Evolutionary conservation across 2,797 vertebrate genomes (phyloP).

Genomic region (Myioborus melanocephalus): DNA sequence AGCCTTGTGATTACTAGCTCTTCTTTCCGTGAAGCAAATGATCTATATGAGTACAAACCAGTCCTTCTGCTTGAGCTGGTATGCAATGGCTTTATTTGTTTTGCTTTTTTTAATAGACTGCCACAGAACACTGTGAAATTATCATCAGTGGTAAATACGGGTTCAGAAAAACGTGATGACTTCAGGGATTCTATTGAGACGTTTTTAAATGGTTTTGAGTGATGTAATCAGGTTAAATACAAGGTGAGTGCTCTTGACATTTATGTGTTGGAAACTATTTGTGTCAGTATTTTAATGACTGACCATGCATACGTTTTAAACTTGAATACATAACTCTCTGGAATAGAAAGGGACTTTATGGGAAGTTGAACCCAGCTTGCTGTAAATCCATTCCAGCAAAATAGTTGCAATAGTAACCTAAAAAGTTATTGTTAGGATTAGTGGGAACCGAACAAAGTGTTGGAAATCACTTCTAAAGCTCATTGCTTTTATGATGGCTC

Average conservation of each 20-base stretch:
- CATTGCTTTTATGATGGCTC: background rate
- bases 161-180: slow-evolving; percentile 12
- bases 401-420: background rate
- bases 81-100: slow-evolving; percentile 37
- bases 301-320: background rate
- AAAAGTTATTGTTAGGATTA: background rate
- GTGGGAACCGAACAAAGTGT: background rate
- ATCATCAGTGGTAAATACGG: background rate
- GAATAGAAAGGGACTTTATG: background rate
- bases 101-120: slow-evolving; percentile 52
- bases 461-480: background rate
- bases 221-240: slow-evolving; percentile 52
- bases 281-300: slow-evolving; percentile 26
- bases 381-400: background rate
- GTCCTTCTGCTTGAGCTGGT: slow-evolving; percentile 33
- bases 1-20: slow-evolving; percentile 35
- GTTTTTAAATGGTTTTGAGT: slow-evolving; percentile 42
- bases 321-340: background rate
- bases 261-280: slow-evolving; percentile 8
- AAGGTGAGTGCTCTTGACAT: slow-evolving; percentile 22
- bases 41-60: slow-evolving; percentile 11
- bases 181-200: background rate
- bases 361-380: background rate
- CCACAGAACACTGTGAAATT: background rate
- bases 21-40: slow-evolving; percentile 22